Evolutionary conservation across 2,797 vertebrate genomes (phyloP).

Genomic region (Chelmon rostratus): DNA sequence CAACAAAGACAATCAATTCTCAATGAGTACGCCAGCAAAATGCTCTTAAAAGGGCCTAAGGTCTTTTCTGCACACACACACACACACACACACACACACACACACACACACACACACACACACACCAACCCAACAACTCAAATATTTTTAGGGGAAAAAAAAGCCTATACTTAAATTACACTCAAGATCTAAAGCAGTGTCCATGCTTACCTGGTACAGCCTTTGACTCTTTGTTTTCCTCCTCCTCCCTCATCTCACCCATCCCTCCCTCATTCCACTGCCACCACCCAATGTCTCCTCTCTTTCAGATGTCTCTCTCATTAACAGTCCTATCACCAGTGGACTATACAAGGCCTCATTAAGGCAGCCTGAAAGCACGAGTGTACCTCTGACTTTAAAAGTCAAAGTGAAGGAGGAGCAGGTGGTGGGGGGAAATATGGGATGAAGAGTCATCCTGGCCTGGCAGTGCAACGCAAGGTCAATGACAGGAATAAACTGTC

Average conservation of each 20-base stretch:
- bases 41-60: conserved; percentile 91
- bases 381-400: conserved; percentile 76
- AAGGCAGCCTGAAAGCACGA: conserved; percentile 75
- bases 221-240: conserved; percentile 43
- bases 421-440: conserved; percentile 45
- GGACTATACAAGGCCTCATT: conserved; percentile 77
- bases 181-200: conserved; percentile 87
- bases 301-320: conserved; percentile 79
- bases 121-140: conserved; percentile 34
- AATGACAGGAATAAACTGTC: conserved; percentile 48
- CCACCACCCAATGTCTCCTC: conserved; percentile 35
- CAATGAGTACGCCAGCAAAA: conserved; percentile 92
- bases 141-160: conserved; percentile 81
- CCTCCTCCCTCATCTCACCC: conserved; percentile 21
- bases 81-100: conserved; percentile 10
- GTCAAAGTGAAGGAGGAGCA: conserved; percentile 73
- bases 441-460: conserved; percentile 74
- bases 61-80: conserved; percentile 75
- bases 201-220: conserved; percentile 83
- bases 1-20: conserved; percentile 98
- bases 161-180: conserved; percentile 91
- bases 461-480: conserved; percentile 75
- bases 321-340: conserved; percentile 81
- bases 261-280: conserved; percentile 40
- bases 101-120: conserved; percentile 16